These are phyloP conservation scores for Camptogramma bilineatum DNA, from an alignment of 2,888 invertebrate species.

Conservation along the genomic window DNA sequence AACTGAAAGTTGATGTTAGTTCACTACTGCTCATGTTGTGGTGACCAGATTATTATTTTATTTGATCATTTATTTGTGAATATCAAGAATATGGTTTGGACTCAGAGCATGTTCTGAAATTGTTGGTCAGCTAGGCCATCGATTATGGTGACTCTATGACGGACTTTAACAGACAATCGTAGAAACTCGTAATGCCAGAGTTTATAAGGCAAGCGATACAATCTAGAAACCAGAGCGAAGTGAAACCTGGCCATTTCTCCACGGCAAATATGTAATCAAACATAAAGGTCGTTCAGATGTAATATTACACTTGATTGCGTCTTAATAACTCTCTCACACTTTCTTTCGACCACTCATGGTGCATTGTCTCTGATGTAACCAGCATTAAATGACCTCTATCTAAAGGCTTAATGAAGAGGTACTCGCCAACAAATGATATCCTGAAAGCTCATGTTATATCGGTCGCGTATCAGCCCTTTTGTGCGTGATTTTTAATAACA, in stretches of 20 bases:
- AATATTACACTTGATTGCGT: conserved; percentile 44
- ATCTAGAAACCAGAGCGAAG: conserved; percentile 8
- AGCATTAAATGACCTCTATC: conserved; percentile 33
- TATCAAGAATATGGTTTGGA: background rate
- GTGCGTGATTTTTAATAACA: conserved; percentile 61
- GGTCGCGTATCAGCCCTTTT: conserved; percentile 48
- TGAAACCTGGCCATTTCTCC: conserved; percentile 23
- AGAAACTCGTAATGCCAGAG: conserved; percentile 6
- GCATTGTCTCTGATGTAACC: conserved; percentile 47
- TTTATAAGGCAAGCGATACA: conserved; percentile 3
- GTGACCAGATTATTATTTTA: too few relatives aligned
- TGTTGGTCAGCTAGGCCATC: background rate
- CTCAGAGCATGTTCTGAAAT: background rate
- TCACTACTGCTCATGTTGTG: too few relatives aligned
- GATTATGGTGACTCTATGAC: background rate
- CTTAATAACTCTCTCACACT: conserved; percentile 50
- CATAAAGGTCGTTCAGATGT: conserved; percentile 31
- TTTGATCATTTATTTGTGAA: too few relatives aligned
- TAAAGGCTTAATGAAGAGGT: conserved; percentile 17
- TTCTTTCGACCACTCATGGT: conserved; percentile 46
- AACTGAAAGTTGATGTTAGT: too few relatives aligned
- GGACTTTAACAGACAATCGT: conserved; percentile 6
- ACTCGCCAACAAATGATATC: conserved; percentile 32
- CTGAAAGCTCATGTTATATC: conserved; percentile 43
- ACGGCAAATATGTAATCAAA: conserved; percentile 30